phyloP scores from a whole-genome alignment of 2,113 vertebrate genomes.

The Nyctibius bracteatus region DNA sequence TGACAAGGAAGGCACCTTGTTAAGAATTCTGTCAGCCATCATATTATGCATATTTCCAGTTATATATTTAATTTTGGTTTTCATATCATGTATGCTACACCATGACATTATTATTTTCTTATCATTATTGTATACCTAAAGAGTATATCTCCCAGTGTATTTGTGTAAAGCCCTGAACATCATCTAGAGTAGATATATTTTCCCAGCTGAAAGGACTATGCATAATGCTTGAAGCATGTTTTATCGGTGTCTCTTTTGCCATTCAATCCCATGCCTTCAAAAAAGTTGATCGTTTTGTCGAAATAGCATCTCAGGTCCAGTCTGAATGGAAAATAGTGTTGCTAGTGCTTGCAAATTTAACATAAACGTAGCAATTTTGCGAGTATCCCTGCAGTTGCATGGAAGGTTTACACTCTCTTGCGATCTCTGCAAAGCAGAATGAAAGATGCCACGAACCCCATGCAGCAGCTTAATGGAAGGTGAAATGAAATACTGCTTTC shows the following conservation, averaged over 20 bases:
- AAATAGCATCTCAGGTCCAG: not conserved
- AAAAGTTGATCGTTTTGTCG: not conserved
- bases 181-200: not conserved
- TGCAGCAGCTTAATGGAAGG: accelerated
- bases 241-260: not conserved
- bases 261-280: not conserved
- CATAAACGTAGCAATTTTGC: not conserved
- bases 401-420: not conserved
- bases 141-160: not conserved
- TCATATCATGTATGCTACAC: not conserved
- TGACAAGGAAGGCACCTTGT: not conserved
- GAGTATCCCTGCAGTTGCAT: not conserved
- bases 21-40: not conserved
- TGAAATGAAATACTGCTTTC: not conserved
- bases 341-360: not conserved
- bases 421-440: not conserved
- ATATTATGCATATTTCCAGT: not conserved
- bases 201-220: not conserved
- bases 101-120: not conserved
- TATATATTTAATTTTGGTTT: not conserved
- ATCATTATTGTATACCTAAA: not conserved
- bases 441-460: not conserved
- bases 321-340: not conserved
- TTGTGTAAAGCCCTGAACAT: not conserved
- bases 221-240: not conserved